phyloP scores from a whole-genome alignment of 2,888 invertebrate species.

The Cataglyphis altisquamis region DNA sequence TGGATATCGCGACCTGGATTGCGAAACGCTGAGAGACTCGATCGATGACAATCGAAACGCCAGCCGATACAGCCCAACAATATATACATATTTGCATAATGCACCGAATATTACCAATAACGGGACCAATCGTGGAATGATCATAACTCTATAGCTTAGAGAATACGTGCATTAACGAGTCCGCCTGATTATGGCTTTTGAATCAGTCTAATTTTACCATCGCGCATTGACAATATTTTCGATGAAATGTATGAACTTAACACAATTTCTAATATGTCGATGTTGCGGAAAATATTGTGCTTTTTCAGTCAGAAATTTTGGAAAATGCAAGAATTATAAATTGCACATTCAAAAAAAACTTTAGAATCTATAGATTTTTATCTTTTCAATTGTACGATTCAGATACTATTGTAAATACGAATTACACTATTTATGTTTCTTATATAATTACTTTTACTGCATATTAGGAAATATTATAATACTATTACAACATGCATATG shows the following conservation, averaged over 20 bases:
- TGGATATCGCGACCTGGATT: slow-evolving; percentile 29
- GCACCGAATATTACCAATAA: slow-evolving; percentile 52
- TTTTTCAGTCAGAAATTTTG: neutral
- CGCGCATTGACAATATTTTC: neutral
- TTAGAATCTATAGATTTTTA: neutral
- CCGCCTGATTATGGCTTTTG: slow-evolving; percentile 32
- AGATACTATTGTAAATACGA: neutral
- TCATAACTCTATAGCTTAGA: slow-evolving; percentile 42
- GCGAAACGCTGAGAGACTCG: slow-evolving; percentile 27
- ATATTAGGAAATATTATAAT: slow-evolving; percentile 23
- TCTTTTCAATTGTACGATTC: neutral
- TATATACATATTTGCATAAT: slow-evolving; percentile 58
- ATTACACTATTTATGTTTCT: neutral
- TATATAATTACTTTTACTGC: neutral
- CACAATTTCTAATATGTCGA: neutral
- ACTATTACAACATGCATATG: slow-evolving; percentile 7
- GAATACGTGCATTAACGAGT: slow-evolving; percentile 44
- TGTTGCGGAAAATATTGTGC: neutral
- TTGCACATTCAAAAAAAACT: neutral
- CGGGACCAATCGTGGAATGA: slow-evolving; percentile 48
- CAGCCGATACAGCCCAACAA: slow-evolving; percentile 23
- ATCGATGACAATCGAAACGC: slow-evolving; percentile 46
- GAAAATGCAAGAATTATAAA: neutral
- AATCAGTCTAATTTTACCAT: slow-evolving; percentile 40
- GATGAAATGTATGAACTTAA: slow-evolving; percentile 14